A percentile compares a stretch with the other conserved stretches of the same genome.
phyloP scores from a whole-genome alignment of 2,888 invertebrate species.

The Agrenia bidenticulata region DNA sequence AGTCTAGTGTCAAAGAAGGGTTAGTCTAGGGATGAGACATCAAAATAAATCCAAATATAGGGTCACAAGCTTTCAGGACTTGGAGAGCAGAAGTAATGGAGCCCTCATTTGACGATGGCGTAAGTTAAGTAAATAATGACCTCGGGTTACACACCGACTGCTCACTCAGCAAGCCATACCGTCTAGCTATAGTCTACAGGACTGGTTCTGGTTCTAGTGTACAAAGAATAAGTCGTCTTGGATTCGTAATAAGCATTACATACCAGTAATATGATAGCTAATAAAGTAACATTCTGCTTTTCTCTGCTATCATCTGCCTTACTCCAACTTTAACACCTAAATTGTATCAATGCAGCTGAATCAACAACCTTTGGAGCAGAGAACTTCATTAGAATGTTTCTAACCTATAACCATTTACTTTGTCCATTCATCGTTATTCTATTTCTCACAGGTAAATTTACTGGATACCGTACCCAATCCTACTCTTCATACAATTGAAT shows the following conservation, averaged over 20 bases:
- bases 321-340: background rate
- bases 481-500: too few species aligned
- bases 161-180: conserved; percentile 6
- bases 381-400: background rate
- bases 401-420: too few species aligned
- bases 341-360: conserved; percentile 14
- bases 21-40: background rate
- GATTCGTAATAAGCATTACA: too few species aligned
- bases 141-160: conserved; percentile 23
- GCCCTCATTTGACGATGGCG: conserved; percentile 24
- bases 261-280: too few species aligned
- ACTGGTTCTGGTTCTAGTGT: too few species aligned
- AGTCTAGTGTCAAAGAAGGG: background rate
- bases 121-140: conserved; percentile 31
- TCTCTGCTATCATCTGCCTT: too few species aligned
- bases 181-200: too few species aligned
- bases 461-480: too few species aligned
- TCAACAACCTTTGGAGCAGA: conserved; percentile 1
- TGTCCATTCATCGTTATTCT: too few species aligned
- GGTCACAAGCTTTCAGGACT: background rate
- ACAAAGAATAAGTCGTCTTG: too few species aligned
- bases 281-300: too few species aligned
- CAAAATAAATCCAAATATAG: conserved; percentile 12
- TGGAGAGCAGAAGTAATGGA: conserved; percentile 23
- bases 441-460: too few species aligned